Base-by-base conservation (phyloP, 2,113 vertebrate species). In the Toxotes chatareus region DNA sequence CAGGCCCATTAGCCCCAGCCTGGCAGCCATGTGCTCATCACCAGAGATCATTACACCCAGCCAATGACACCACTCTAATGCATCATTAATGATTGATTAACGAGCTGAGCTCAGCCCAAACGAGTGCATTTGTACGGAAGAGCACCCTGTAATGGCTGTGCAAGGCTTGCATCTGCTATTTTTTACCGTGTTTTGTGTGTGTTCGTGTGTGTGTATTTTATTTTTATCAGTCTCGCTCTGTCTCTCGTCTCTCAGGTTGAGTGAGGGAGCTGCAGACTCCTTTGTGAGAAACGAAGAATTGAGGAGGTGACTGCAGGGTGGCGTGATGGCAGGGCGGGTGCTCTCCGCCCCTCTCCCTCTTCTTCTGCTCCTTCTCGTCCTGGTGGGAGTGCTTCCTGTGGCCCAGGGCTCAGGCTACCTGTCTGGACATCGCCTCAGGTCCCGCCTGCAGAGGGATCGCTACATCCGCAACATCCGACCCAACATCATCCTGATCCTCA, bases 401-500 rank as follows among this genome's bases (percentile, higher is more conserved):
- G 85, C 94, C 82, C 91, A 94, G 27, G 94, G 95, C 69, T 95
- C 95, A 0, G 81, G 95, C 44, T 95, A 97, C 93, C 94, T 97
- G 81, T 94, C 97, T 34, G 96, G 96, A 68, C 96, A 96, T 55
- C 97, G 96, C 78, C 93, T 95, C 67, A 97, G 96, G 77, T 95
- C 96, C 77, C 95, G 97, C 66, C 96, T 96, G 80, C 97, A 98
- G 94, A 95, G 96, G 90, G 97, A 99, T 83, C 96, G 97, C 32
- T 89, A 94, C 34, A 27, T 86, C 32, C 96, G 96, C 82, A 98
- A 98, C 83, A 95, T 98, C 91, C 96, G 97, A 13, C 98, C 98
- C 86, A 99, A 99, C 91, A 97, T 99, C 94, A 98, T 99, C 88
- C 95, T 99, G 71, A 95, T 99, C 91, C 97, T 99, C 88, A 99